A percentile compares a stretch with the other conserved stretches of the same genome.
Evolutionary conservation across 2,113 vertebrate genomes (phyloP).

Genomic region (Microtus oregoni): DNA sequence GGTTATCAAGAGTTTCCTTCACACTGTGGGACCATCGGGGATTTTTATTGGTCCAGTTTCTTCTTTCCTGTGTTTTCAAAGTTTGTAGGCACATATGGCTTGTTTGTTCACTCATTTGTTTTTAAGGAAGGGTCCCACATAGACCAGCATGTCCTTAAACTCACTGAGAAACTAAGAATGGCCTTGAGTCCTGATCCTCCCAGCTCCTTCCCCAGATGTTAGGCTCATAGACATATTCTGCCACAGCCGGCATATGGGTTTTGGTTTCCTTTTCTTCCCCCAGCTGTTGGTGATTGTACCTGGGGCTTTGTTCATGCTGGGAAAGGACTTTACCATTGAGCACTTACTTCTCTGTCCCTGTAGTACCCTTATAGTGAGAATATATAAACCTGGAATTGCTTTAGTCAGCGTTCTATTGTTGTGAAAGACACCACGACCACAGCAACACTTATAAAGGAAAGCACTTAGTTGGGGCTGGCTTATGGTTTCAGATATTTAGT

Average conservation of each 20-base stretch:
- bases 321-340: neutral
- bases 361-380: neutral
- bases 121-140: neutral
- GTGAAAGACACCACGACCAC: neutral
- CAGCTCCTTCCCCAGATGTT: neutral
- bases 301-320: neutral
- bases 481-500: neutral
- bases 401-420: neutral
- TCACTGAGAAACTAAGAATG: neutral
- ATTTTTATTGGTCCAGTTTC: slow-evolving; percentile 15
- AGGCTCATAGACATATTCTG: neutral
- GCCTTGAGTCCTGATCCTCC: neutral
- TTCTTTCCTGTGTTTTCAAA: neutral
- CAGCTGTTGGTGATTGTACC: neutral
- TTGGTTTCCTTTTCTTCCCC: neutral
- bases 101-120: neutral
- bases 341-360: neutral
- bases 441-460: neutral
- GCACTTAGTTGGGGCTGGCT: neutral
- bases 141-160: neutral
- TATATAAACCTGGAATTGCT: neutral
- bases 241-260: neutral
- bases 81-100: neutral
- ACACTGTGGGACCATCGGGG: neutral
- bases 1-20: neutral